Base-by-base conservation (phyloP, 1,140 invertebrate genomes). In the Pteromalus puparum region DNA sequence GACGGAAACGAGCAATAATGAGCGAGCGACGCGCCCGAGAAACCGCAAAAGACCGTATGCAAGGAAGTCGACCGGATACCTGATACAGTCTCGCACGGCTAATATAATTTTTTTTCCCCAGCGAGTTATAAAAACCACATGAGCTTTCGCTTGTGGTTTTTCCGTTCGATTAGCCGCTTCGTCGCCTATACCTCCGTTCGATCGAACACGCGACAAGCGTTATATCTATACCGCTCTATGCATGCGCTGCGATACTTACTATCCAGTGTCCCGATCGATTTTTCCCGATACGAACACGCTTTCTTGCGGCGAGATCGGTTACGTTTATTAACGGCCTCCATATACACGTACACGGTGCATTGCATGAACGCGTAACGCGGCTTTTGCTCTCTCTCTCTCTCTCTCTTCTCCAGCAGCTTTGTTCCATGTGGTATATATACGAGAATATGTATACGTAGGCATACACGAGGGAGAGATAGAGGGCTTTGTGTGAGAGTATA, bases 141-240 rank as follows among this genome's bases (percentile, higher is more conserved):
- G 38, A 67, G 21, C 78, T 38, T 28, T 5, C 9, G 38, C 73
- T 28, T 80, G 83, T 48, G 83, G 76, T 80, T 84, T 84, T 84
- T 80, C 83, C 83, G 34, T 70, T 46, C 82, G 82, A 83, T 83
- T 83, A 83, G 42, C 38, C 46, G 6, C 15, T 78, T 9, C 42
- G 0, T 42, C 26, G 26, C n/a, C 46, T 53, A 2, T 0, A 12
- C 24, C 4, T 46, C 12, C 2, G 26, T 24, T 65, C 26, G 34
- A 1, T 21, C 75, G n/a, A 77, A 34, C 18, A 77, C n/a, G 26
- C 38, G 24, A 26, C n/a, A 2, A 24, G n/a, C n/a, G 48, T 21
- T 48, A 61, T 61, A 61, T n/a, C 15, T 34, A 30, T 30, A 2
- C 30, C 18, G 48, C 3, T 1, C 53, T 7, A 21, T 18, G 53